phyloP scores from a whole-genome alignment of 2,797 vertebrate genomes.

The Haliaeetus albicilla region DNA sequence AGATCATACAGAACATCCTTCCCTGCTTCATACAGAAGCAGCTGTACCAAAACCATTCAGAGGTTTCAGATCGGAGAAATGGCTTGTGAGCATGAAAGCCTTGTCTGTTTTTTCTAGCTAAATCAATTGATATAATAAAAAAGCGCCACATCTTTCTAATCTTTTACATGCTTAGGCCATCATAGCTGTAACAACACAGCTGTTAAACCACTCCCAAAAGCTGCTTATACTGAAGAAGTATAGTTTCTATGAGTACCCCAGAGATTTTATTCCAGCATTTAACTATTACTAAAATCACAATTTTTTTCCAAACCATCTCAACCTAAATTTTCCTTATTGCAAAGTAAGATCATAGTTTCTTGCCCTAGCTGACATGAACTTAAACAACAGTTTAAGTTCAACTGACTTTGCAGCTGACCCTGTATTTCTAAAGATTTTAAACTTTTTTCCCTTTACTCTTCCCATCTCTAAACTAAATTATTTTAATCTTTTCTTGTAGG shows the following conservation, averaged over 20 bases:
- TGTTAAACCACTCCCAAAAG: slow-evolving; percentile 2
- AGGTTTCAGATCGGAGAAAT: background rate
- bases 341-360: background rate
- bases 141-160: background rate
- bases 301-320: background rate
- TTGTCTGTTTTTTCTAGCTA: background rate
- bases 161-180: slow-evolving; percentile 15
- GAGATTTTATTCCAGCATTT: background rate
- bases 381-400: background rate
- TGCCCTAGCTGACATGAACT: background rate
- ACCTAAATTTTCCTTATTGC: background rate
- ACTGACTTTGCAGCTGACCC: background rate
- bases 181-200: slow-evolving; percentile 30
- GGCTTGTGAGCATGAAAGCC: slow-evolving; percentile 27
- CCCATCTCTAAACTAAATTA: background rate
- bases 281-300: background rate
- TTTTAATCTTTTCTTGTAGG: background rate
- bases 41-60: slow-evolving; percentile 52
- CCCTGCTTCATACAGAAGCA: slow-evolving; percentile 23
- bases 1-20: slow-evolving; percentile 11
- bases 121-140: slow-evolving; percentile 36
- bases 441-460: background rate
- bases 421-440: background rate
- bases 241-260: background rate
- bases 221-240: background rate